Conservation (phyloP, 2,797 vertebrate genomes). For the Dromococcyx pavoninus region DNA sequence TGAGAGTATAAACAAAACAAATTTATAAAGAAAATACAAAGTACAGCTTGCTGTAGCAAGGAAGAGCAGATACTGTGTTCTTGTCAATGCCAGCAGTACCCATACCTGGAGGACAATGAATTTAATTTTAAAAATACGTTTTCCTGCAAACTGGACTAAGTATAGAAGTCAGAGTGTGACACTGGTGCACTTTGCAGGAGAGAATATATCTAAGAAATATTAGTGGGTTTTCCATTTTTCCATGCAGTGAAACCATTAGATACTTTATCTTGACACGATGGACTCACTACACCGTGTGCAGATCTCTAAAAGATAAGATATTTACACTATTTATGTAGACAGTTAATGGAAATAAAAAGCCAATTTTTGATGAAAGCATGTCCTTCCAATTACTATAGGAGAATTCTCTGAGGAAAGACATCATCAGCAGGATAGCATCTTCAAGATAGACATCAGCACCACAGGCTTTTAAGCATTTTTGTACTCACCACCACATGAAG, state of each 20-base stretch:
- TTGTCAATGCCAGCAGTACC: background rate
- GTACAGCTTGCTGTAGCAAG: background rate
- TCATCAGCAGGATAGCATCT: background rate
- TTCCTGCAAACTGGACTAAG: background rate
- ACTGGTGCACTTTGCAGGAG: background rate
- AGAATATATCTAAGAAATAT: background rate
- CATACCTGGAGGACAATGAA: background rate
- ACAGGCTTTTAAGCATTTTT: background rate
- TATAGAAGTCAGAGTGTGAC: background rate
- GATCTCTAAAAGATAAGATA: background rate
- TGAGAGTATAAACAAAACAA: background rate
- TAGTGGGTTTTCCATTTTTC: background rate
- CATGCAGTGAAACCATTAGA: background rate
- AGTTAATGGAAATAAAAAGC: background rate
- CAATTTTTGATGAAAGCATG: background rate
- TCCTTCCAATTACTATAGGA: background rate
- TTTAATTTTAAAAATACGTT: background rate
- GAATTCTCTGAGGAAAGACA: background rate
- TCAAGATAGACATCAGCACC: background rate
- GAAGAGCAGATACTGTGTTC: background rate
- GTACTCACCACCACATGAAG: background rate
- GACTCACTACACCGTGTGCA: background rate
- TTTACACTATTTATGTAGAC: background rate
- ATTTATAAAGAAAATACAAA: background rate
- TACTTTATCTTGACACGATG: background rate